Percentiles rank a stretch among this genome's conserved stretches.
These are phyloP conservation scores for Unio pictorum DNA, from an alignment of 2,888 invertebrate genomes.

Conservation along the genomic window DNA sequence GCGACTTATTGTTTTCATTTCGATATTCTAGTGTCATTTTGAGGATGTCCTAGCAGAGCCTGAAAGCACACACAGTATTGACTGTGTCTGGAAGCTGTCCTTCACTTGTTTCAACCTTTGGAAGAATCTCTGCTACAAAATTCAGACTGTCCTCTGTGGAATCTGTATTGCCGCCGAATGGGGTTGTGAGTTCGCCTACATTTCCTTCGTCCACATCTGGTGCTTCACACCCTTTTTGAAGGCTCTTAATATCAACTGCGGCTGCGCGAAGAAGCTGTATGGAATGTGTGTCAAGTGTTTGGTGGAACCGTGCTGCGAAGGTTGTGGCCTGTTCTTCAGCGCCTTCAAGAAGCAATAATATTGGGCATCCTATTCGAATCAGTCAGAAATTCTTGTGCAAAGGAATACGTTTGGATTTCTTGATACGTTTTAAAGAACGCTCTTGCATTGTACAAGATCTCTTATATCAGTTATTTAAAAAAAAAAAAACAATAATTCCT, in stretches of 20 bases:
- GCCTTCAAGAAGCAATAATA: slow-evolving; percentile 22
- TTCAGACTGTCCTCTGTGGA: slow-evolving; percentile 79
- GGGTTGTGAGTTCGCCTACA: slow-evolving; percentile 68
- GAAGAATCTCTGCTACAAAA: slow-evolving; percentile 81
- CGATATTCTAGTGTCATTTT: slow-evolving; percentile 25
- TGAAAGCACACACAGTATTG: slow-evolving; percentile 71
- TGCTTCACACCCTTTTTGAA: slow-evolving; percentile 80
- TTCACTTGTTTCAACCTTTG: slow-evolving; percentile 78
- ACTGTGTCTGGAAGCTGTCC: slow-evolving; percentile 82
- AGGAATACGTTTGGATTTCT: no score
- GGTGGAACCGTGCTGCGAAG: slow-evolving; percentile 31
- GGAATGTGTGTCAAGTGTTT: slow-evolving; percentile 29
- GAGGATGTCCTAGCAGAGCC: slow-evolving; percentile 57
- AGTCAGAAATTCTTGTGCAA: no score
- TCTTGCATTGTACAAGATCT: no score
- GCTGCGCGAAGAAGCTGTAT: slow-evolving; percentile 43
- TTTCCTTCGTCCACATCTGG: slow-evolving; percentile 81
- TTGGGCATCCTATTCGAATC: not conserved
- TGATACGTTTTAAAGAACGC: no score
- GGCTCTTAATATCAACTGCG: slow-evolving; percentile 76
- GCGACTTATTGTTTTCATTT: not conserved
- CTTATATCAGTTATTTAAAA: no score
- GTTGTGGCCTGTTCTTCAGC: slow-evolving; percentile 32
- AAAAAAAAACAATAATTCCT: no score
- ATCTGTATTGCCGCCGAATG: slow-evolving; percentile 80